Evolutionary conservation across 2,888 invertebrate species (phyloP).

Genomic region (Rapana venosa): DNA sequence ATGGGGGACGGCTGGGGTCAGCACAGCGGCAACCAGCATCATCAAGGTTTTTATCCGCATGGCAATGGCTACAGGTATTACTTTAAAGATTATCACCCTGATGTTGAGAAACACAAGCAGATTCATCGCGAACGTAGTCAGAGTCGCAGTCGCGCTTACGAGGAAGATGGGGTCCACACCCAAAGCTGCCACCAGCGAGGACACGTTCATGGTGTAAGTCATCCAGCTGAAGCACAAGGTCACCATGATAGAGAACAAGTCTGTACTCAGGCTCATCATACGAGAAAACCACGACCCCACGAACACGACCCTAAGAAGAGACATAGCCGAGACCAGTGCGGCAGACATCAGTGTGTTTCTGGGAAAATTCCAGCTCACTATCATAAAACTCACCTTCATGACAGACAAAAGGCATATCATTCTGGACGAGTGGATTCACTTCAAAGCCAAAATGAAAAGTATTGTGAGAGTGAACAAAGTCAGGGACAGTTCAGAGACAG

Average conservation of each 20-base stretch:
- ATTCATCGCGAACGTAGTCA: background rate
- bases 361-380: background rate
- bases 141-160: background rate
- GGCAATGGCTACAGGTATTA: background rate
- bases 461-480: background rate
- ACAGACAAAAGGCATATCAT: background rate
- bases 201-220: background rate
- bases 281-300: background rate
- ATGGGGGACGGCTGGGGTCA: background rate
- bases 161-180: background rate
- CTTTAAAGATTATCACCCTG: too few species aligned
- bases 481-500: background rate
- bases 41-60: background rate
- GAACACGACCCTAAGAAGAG: background rate
- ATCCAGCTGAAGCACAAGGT: background rate
- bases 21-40: too few species aligned
- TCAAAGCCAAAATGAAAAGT: background rate
- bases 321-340: background rate
- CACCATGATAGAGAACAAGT: background rate
- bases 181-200: background rate
- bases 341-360: background rate
- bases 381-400: background rate
- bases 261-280: background rate
- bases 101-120: background rate
- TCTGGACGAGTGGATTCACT: background rate